Conservation (phyloP, 2,888 invertebrate species). For the Muscina levida region DNA sequence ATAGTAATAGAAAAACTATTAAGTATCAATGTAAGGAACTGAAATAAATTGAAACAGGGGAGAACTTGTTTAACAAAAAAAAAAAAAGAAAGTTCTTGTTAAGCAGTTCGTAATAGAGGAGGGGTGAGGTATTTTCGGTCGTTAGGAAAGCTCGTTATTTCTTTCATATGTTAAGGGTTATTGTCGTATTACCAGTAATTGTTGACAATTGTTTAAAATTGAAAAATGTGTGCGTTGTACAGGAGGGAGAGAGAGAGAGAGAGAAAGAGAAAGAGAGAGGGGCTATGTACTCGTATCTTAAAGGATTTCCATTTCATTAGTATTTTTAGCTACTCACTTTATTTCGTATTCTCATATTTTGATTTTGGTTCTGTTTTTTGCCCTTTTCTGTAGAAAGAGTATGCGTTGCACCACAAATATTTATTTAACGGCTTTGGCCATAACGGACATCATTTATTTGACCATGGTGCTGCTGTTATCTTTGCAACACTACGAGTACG, state of each 20-base stretch:
- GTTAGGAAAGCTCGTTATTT: not conserved
- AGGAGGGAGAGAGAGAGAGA: not conserved
- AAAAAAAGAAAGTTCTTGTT: not conserved
- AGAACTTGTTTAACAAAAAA: not conserved
- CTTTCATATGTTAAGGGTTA: not conserved
- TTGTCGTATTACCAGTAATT: too few species aligned
- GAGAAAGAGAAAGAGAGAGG: too few species aligned
- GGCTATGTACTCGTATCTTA: not conserved
- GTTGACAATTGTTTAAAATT: slow-evolving; percentile 22
- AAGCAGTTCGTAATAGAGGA: not conserved
- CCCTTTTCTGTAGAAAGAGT: slow-evolving; percentile 81
- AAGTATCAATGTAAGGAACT: not conserved
- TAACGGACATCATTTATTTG: slow-evolving; percentile 86
- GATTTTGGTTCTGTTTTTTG: slow-evolving; percentile 26
- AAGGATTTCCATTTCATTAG: not conserved
- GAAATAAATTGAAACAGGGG: not conserved
- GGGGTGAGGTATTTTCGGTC: too few species aligned
- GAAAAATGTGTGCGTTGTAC: not conserved
- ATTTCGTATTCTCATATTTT: slow-evolving; percentile 31
- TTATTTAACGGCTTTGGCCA: slow-evolving; percentile 87
- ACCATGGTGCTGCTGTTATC: slow-evolving; percentile 84
- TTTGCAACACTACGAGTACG: slow-evolving; percentile 82
- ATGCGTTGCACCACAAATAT: slow-evolving; percentile 89
- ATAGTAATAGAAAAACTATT: slow-evolving; percentile 57
- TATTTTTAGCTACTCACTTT: not conserved